Evolutionary conservation across 2,113 vertebrate genomes (phyloP).

Genomic region (Panthera tigris): DNA sequence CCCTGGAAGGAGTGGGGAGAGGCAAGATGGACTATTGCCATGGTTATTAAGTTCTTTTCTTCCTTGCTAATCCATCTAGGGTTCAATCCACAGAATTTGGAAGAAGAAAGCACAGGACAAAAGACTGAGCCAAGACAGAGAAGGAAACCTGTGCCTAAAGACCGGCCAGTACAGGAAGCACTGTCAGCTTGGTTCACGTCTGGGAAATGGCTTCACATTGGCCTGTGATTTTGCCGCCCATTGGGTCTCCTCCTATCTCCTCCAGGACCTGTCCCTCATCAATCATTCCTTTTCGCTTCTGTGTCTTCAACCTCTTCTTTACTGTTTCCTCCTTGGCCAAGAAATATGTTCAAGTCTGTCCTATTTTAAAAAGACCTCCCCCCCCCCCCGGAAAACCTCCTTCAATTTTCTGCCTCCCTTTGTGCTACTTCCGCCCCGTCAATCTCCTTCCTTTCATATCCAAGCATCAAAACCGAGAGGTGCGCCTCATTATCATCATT

Average conservation of each 20-base stretch:
- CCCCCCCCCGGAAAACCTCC: background rate
- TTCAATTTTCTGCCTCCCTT: slow-evolving; percentile 10
- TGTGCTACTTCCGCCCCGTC: background rate
- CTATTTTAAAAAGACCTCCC: background rate
- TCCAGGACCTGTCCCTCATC: background rate
- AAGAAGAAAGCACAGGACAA: slow-evolving; percentile 20
- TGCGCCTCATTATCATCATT: background rate
- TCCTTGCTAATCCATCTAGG: slow-evolving; percentile 42
- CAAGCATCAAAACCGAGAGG: background rate
- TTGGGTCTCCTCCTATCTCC: background rate
- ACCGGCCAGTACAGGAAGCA: background rate
- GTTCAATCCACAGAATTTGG: slow-evolving; percentile 49
- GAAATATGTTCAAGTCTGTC: background rate
- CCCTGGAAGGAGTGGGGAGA: background rate
- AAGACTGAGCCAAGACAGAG: background rate
- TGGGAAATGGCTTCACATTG: slow-evolving; percentile 37
- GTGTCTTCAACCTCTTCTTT: slow-evolving; percentile 22
- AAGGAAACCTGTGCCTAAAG: background rate
- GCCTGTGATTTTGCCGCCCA: background rate
- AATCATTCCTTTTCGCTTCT: background rate
- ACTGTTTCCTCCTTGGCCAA: background rate
- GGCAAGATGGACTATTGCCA: background rate
- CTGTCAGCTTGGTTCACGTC: background rate
- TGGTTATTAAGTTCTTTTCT: slow-evolving; percentile 9
- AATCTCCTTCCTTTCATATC: background rate